Conservation (phyloP, 2,113 vertebrate species). For the Todiramphus chloris region DNA sequence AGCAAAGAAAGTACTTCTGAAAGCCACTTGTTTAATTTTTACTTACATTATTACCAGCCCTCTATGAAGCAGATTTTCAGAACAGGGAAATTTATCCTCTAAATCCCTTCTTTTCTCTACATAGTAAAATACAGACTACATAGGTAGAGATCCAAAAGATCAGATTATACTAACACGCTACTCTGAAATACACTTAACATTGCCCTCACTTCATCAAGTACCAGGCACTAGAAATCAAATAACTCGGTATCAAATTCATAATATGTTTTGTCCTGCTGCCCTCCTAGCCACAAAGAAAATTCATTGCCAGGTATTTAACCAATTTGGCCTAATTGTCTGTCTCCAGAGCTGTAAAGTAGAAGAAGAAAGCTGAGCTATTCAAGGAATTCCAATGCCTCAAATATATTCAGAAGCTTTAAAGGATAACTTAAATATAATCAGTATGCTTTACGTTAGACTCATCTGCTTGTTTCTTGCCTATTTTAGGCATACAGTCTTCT, state of each 20-base stretch:
- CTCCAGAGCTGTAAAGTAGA: background rate
- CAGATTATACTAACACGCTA: background rate
- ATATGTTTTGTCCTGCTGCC: background rate
- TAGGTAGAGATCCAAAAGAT: background rate
- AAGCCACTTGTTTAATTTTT: background rate
- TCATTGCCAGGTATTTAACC: background rate
- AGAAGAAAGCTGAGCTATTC: background rate
- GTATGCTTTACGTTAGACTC: rapidly evolving
- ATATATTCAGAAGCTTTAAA: background rate
- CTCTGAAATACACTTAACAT: background rate
- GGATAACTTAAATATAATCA: background rate
- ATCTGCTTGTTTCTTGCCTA: background rate
- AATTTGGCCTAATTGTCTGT: background rate
- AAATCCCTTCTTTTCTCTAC: background rate
- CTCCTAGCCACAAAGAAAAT: background rate
- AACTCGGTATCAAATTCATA: background rate
- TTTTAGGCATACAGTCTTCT: background rate
- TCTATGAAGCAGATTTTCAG: background rate
- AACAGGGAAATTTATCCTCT: background rate
- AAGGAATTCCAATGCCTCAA: background rate
- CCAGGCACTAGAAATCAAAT: background rate
- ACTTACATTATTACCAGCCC: background rate
- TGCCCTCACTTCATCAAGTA: background rate
- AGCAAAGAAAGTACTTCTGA: background rate
- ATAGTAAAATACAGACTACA: background rate